Conservation (phyloP, 2,113 vertebrate genomes). For the Vimba vimba region DNA sequence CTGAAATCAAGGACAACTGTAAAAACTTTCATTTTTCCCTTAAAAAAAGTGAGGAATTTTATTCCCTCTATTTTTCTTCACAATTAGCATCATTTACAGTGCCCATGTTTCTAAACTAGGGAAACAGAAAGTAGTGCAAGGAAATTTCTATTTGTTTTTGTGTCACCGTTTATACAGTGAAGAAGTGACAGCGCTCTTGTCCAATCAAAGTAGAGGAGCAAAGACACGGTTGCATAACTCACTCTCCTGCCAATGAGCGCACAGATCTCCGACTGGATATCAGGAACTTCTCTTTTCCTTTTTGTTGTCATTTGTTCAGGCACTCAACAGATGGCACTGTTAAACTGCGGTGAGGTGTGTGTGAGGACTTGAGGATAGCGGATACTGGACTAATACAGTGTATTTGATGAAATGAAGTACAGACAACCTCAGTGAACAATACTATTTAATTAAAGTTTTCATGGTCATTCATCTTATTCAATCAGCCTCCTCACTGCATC, state of each 20-base stretch:
- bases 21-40: too few relatives aligned
- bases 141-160: too few relatives aligned
- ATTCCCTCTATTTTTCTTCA: not conserved
- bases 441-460: not conserved
- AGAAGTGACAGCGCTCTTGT: not conserved
- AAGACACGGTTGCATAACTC: not conserved
- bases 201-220: not conserved
- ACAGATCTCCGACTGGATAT: not conserved
- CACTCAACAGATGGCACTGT: conserved; percentile 59
- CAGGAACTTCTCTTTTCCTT: not conserved
- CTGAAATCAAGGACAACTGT: too few relatives aligned
- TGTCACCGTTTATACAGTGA: not conserved
- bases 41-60: not conserved
- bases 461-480: not conserved
- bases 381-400: not conserved
- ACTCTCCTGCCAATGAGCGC: not conserved
- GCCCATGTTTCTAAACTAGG: not conserved
- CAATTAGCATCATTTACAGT: not conserved
- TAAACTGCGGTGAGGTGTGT: not conserved
- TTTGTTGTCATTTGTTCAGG: conserved; percentile 22
- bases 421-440: not conserved
- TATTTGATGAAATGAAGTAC: not conserved
- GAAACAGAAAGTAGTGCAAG: not conserved
- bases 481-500: not conserved
- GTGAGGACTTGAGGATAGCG: not conserved